Evolutionary conservation across 2,888 invertebrate species (phyloP).

Genomic region (Lordiphosa andalusiaca): DNA sequence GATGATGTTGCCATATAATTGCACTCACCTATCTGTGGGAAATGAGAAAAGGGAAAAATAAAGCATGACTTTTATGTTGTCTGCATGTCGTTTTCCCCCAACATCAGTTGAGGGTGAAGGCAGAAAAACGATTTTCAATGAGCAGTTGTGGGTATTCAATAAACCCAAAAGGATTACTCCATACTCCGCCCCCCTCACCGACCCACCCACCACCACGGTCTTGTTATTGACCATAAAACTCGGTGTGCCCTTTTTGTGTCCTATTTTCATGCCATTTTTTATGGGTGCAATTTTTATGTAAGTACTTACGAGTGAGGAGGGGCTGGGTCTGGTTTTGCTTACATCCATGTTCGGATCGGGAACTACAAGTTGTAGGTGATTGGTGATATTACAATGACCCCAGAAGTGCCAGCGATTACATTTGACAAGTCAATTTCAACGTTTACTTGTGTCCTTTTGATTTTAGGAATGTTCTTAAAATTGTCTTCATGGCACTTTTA

Average conservation of each 20-base stretch:
- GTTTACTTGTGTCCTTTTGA: constrained; percentile 17
- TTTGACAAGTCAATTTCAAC: constrained; percentile 37
- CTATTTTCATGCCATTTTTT: constrained; percentile 24
- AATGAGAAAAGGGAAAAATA: constrained; percentile 40
- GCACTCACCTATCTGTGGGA: constrained; percentile 22
- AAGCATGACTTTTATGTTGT: constrained; percentile 62
- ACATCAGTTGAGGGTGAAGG: constrained; percentile 33
- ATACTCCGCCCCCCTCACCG: no score
- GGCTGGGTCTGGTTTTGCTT: constrained; percentile 5
- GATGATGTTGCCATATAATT: constrained; percentile 58
- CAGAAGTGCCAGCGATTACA: constrained; percentile 48
- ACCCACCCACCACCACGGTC: constrained; percentile 10
- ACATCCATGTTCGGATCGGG: constrained; percentile 6
- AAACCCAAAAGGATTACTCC: constrained; percentile 50
- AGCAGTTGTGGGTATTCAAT: constrained; percentile 61
- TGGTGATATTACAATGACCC: constrained; percentile 57
- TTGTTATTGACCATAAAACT: constrained; percentile 69
- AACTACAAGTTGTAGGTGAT: constrained; percentile 39
- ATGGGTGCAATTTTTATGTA: constrained; percentile 6
- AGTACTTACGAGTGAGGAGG: constrained; percentile 2
- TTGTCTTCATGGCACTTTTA: no score
- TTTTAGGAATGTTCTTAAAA: neutral
- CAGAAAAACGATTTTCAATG: constrained; percentile 56
- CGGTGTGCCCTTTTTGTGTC: constrained; percentile 9
- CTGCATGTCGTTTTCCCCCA: constrained; percentile 40